Percentiles rank a stretch among this genome's conserved stretches.
Evolutionary conservation across 2,113 vertebrate genomes (phyloP).

Genomic region (Phodopus roborovskii): DNA sequence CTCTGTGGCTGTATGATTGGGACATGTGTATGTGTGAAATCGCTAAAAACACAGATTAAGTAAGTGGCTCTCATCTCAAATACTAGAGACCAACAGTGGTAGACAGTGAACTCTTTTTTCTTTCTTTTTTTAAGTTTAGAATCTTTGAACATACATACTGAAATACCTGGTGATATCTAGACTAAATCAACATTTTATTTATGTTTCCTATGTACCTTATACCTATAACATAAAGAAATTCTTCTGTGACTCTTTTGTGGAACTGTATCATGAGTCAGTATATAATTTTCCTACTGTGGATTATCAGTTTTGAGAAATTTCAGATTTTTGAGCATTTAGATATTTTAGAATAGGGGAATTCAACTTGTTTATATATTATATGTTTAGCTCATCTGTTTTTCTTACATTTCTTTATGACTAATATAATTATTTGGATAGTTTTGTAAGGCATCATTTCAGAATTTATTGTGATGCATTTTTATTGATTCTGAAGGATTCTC

Average conservation of each 20-base stretch:
- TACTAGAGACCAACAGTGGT: not conserved
- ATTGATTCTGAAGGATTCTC: not conserved
- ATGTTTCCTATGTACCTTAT: not conserved
- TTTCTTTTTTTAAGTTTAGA: not conserved
- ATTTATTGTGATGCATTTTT: not conserved
- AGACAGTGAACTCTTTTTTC: not conserved
- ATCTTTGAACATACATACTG: not conserved
- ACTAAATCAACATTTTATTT: not conserved
- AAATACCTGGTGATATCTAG: not conserved
- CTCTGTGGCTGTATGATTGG: not conserved
- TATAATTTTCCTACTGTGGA: not conserved
- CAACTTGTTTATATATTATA: not conserved
- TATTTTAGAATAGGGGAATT: not conserved
- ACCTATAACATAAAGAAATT: not conserved
- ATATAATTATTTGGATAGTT: not conserved
- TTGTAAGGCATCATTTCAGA: not conserved
- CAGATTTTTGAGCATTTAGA: not conserved
- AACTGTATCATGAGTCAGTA: not conserved
- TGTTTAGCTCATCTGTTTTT: not conserved
- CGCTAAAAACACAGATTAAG: not conserved
- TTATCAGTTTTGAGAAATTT: not conserved
- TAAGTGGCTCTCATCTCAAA: not conserved
- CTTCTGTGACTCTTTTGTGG: not conserved
- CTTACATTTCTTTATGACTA: not conserved
- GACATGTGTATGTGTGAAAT: not conserved